Evolutionary conservation across 2,797 vertebrate species (phyloP), one percentile per base, ranked within the genome.

Genomic region (Bradypodion pumilum): DNA sequence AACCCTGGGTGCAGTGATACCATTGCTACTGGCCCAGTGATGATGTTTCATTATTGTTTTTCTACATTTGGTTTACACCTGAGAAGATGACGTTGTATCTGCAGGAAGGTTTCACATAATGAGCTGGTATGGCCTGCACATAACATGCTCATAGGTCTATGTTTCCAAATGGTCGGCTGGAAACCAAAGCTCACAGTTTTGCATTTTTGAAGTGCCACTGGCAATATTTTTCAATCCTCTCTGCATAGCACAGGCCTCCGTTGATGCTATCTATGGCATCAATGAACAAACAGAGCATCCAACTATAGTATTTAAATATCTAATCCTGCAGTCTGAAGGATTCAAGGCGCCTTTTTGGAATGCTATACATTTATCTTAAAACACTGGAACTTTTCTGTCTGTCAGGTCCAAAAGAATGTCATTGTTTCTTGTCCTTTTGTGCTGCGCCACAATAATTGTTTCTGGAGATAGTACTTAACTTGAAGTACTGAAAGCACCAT

Each of bases 161-260:
- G 35, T 80, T 85, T 69, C 72, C 40, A 60, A 60, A n/a, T 60
- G 78, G 68, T 69, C 66, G 62, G 84, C 46, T 85, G 46, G 66
- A 63, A 85, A 85, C 40, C 46, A 27, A 44, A 74, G 21, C 27
- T 29, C 46, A 25, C 27, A 63, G 46, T 52, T 21, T 69, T 87
- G 76, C 52, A 49, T 80, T 80, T 69, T 52, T 59, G 23, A 42
- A 70, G 29, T 80, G 32, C 72, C 72, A 60, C 23, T 63, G 35
- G 37, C 46, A 44, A 40, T 19, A 15, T 69, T 80, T 72, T n/a
- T 44, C 74, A 87, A 62, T 27, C 70, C 40, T 49, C 42, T 74
- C 27, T 81, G 70, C 46, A 32, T 66, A 74, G 23, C 35, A 59
- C 77, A 68, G 82, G 62, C 37, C 46, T 42, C 37, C 5, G 21